Percentiles rank a stretch among this genome's conserved stretches.
phyloP scores from a whole-genome alignment of 2,113 vertebrate species.

The Ptyas mucosa region DNA sequence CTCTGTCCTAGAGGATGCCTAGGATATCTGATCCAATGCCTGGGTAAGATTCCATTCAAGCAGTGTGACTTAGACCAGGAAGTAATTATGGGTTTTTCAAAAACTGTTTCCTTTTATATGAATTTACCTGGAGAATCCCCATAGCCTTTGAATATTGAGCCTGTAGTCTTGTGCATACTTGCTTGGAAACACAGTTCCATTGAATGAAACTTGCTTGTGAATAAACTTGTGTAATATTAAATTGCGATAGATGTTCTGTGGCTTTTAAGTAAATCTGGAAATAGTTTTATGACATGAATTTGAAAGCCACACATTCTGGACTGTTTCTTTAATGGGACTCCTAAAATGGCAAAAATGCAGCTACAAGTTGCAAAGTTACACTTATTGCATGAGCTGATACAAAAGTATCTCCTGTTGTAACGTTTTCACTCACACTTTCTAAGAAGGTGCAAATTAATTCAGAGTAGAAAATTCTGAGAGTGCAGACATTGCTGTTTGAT shows the following conservation, averaged over 20 bases:
- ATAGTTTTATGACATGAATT: slow-evolving; percentile 13
- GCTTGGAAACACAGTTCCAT: background rate
- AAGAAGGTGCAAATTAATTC: slow-evolving; percentile 63
- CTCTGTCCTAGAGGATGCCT: background rate
- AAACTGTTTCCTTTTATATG: background rate
- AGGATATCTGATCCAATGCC: background rate
- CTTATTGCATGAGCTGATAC: slow-evolving; percentile 27
- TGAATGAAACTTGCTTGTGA: background rate
- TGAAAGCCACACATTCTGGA: slow-evolving; percentile 31
- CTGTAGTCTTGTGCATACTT: background rate
- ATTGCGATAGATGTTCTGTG: background rate
- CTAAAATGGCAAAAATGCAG: slow-evolving; percentile 1
- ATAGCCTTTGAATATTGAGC: background rate
- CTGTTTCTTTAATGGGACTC: slow-evolving; percentile 36
- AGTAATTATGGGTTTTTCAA: background rate
- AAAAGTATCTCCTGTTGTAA: slow-evolving; percentile 39
- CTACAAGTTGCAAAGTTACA: background rate
- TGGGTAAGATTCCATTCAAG: background rate
- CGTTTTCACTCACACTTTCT: slow-evolving; percentile 61
- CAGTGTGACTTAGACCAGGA: background rate
- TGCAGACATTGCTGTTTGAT: slow-evolving; percentile 35
- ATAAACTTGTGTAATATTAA: background rate
- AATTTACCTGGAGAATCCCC: background rate
- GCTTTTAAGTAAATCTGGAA: slow-evolving; percentile 26
- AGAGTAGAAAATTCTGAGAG: slow-evolving; percentile 51